These are phyloP conservation scores for Acanthornis magna DNA, from an alignment of 2,797 vertebrate genomes.

Conservation along the genomic window DNA sequence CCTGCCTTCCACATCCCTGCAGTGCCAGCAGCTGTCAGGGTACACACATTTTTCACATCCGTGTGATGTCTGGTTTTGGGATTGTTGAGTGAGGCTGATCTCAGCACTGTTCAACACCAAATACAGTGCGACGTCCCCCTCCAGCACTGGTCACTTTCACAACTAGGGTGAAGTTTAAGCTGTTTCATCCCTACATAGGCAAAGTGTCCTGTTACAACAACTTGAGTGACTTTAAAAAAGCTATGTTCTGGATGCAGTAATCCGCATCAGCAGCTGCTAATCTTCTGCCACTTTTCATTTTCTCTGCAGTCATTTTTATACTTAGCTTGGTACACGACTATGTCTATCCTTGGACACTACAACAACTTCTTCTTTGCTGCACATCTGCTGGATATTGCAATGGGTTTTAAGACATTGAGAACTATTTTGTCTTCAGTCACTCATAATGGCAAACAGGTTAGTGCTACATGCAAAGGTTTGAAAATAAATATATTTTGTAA, in stretches of 20 bases:
- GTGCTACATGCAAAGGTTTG: background rate
- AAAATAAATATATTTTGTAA: background rate
- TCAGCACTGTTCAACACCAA: background rate
- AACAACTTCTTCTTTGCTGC: conserved; percentile 99
- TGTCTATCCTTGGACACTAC: conserved; percentile 98
- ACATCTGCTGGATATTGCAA: conserved; percentile 96
- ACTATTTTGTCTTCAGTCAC: conserved; percentile 98
- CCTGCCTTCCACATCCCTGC: background rate
- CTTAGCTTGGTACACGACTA: conserved; percentile 97
- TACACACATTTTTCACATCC: background rate
- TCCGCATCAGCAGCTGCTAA: background rate
- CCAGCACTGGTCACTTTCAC: background rate
- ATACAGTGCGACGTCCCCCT: rapidly evolving
- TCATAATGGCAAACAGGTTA: conserved; percentile 99
- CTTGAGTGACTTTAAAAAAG: background rate
- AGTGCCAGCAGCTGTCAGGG: background rate
- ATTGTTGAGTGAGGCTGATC: background rate
- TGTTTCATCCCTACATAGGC: background rate
- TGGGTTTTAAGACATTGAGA: conserved; percentile 97
- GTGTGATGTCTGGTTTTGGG: background rate
- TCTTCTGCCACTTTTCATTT: background rate
- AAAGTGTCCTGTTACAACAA: background rate
- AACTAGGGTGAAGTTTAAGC: background rate
- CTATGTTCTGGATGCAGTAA: background rate
- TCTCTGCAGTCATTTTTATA: conserved; percentile 91